Percentiles rank a stretch among this genome's conserved stretches.
These are phyloP conservation scores for Phalacrocorax aristotelis DNA, from an alignment of 2,113 vertebrate species.

Conservation along the genomic window DNA sequence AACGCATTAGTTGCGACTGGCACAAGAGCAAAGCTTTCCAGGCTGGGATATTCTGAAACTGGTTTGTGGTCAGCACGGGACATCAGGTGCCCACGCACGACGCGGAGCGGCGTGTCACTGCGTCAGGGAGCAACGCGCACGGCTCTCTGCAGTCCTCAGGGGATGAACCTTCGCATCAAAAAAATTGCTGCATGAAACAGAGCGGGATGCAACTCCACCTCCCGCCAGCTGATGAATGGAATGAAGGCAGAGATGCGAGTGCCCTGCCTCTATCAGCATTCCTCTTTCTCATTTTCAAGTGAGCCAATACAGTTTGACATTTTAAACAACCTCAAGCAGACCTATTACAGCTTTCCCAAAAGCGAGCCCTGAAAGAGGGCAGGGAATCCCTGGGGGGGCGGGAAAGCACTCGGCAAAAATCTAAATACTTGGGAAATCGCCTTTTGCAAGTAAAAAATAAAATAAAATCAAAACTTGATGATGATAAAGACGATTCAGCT, in stretches of 20 bases:
- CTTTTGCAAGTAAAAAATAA: neutral
- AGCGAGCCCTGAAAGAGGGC: neutral
- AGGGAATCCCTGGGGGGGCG: neutral
- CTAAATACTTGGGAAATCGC: neutral
- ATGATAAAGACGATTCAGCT: neutral
- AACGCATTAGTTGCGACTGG: neutral
- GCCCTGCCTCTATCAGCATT: neutral
- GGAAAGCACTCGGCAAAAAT: neutral
- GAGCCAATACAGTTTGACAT: neutral
- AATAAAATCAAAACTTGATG: neutral
- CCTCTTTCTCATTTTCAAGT: neutral
- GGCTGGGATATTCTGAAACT: neutral
- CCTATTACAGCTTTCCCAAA: neutral
- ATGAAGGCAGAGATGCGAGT: accelerated
- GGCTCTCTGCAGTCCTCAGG: neutral
- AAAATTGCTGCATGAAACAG: neutral
- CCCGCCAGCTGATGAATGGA: neutral
- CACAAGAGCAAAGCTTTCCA: neutral
- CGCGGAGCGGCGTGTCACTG: neutral
- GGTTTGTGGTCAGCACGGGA: neutral
- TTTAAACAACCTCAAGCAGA: neutral
- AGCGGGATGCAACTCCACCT: neutral
- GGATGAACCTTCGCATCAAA: neutral
- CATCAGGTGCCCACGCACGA: neutral
- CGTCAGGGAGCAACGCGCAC: accelerated